These are phyloP conservation scores for Syrmaticus mikado DNA, from an alignment of 2,113 vertebrate species.

Conservation along the genomic window DNA sequence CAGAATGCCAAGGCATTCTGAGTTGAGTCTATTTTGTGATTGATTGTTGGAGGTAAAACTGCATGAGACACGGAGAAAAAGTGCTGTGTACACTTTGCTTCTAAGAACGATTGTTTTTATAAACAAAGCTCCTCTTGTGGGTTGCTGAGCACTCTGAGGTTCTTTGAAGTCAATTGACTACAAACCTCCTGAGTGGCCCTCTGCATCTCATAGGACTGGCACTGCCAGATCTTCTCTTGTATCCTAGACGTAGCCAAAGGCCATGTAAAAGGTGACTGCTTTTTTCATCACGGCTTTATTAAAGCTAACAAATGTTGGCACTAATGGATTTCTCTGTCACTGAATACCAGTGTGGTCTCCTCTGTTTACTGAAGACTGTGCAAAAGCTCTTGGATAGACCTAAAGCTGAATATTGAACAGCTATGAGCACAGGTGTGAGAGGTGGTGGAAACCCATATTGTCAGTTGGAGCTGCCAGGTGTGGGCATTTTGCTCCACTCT, in stretches of 20 bases:
- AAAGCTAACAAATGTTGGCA: background rate
- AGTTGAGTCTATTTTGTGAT: background rate
- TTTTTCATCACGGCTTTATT: background rate
- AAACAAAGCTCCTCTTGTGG: conserved; percentile 16
- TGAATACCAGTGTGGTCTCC: background rate
- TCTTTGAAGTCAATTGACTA: conserved; percentile 11
- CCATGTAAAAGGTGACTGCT: background rate
- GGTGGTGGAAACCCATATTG: background rate
- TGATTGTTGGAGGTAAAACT: conserved; percentile 42
- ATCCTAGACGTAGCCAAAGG: background rate
- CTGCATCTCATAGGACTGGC: background rate
- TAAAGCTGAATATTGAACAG: background rate
- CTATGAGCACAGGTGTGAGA: background rate
- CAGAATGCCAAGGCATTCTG: background rate
- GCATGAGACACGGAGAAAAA: background rate
- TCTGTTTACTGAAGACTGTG: background rate
- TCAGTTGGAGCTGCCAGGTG: background rate
- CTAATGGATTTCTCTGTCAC: background rate
- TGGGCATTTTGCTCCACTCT: background rate
- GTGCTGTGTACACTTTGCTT: conserved; percentile 19
- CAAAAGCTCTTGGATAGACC: background rate
- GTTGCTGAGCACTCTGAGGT: background rate
- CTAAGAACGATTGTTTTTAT: conserved; percentile 12
- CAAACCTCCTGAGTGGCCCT: background rate
- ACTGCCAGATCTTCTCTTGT: background rate